A percentile compares a stretch with the other conserved stretches of the same genome.
phyloP scores from a whole-genome alignment of 1,140 invertebrate genomes.

The Solenopsis fugax region DNA sequence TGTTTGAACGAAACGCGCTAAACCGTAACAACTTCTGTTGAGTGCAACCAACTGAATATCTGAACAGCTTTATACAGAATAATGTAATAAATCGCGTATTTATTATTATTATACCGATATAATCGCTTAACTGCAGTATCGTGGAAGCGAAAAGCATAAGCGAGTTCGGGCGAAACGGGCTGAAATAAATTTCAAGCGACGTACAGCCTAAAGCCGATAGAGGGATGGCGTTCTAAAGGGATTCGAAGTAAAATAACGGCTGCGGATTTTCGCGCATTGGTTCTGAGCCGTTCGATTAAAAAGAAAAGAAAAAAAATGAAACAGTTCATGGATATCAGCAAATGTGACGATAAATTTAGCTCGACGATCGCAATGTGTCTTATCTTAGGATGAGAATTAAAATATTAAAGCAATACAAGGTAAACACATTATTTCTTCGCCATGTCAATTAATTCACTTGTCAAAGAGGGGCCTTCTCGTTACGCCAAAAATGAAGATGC shows the following conservation, averaged over 20 bases:
- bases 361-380: background rate
- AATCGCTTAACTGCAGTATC: slow-evolving; percentile 32
- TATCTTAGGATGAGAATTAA: background rate
- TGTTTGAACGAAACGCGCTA: background rate
- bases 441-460: background rate
- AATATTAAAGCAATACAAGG: background rate
- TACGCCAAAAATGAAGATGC: background rate
- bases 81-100: slow-evolving; percentile 32
- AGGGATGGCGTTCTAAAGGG: slow-evolving; percentile 32
- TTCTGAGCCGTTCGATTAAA: slow-evolving; percentile 3
- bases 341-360: background rate
- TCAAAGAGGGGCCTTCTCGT: background rate
- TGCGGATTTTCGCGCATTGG: slow-evolving; percentile 14
- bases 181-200: slow-evolving; percentile 33
- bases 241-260: slow-evolving; percentile 20
- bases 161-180: background rate
- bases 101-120: slow-evolving; percentile 24
- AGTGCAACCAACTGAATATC: slow-evolving; percentile 5
- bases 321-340: background rate
- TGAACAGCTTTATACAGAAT: slow-evolving; percentile 27
- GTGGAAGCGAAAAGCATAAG: slow-evolving; percentile 24
- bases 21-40: slow-evolving; percentile 16
- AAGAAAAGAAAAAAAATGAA: background rate
- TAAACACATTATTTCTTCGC: background rate
- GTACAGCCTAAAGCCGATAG: slow-evolving; percentile 25